Conservation (phyloP, 1,140 invertebrate species). For the Heterodera carotae region DNA sequence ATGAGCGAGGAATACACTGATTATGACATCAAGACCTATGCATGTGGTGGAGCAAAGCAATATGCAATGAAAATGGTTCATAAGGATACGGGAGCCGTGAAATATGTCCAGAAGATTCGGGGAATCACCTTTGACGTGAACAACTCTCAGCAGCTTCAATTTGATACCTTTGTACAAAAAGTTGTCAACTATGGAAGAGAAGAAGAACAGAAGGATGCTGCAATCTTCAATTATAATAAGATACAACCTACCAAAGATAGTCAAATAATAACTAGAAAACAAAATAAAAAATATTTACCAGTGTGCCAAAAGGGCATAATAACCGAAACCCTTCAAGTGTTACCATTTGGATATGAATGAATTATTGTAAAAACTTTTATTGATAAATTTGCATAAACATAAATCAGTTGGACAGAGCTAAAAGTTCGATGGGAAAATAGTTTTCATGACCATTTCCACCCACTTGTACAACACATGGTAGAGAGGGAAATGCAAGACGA, state of each 20-base stretch:
- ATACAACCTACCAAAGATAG: background rate
- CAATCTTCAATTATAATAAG: background rate
- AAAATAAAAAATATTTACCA: background rate
- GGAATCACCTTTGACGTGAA: background rate
- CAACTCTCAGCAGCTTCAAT: background rate
- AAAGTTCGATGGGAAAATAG: too few species aligned
- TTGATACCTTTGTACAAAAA: background rate
- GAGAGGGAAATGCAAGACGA: too few species aligned
- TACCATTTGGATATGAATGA: background rate
- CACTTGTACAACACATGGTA: too few species aligned
- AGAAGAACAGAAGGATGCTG: background rate
- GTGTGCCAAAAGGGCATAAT: background rate
- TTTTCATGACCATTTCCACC: too few species aligned
- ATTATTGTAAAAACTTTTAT: too few species aligned
- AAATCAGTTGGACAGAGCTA: too few species aligned
- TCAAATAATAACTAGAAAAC: background rate
- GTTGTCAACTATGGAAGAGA: background rate
- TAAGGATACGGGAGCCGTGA: background rate
- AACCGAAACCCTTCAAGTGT: background rate
- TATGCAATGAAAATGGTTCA: constrained; percentile 6
- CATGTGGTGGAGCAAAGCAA: background rate
- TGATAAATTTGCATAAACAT: too few species aligned
- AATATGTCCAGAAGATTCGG: background rate
- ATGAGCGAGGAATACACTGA: constrained; percentile 6
- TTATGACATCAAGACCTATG: background rate